Percentiles rank a stretch among this genome's conserved stretches.
Evolutionary conservation across 1,140 invertebrate species (phyloP).

Genomic region (Musca vetustissima): DNA sequence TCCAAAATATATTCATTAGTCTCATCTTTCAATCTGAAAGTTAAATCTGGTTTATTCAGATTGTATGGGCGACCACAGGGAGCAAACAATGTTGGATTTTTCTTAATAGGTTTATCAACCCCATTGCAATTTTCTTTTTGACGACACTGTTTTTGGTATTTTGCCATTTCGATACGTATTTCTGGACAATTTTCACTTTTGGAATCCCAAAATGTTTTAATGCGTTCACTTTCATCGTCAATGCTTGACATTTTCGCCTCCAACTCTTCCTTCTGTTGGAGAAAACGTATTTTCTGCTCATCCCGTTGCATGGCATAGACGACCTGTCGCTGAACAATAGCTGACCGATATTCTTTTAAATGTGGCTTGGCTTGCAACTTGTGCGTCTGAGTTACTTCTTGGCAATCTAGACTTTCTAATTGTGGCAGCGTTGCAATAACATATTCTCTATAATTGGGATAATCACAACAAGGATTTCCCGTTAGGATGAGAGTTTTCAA

Average conservation of each 20-base stretch:
- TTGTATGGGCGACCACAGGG: slow-evolving; percentile 80
- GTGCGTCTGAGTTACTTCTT: slow-evolving; percentile 75
- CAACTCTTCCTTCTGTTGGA: slow-evolving; percentile 54
- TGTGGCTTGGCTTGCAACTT: slow-evolving; percentile 73
- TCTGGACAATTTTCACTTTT: slow-evolving; percentile 76
- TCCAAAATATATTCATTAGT: slow-evolving; percentile 65
- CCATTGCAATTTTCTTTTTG: slow-evolving; percentile 53
- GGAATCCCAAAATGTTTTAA: slow-evolving; percentile 70
- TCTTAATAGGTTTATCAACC: slow-evolving; percentile 44
- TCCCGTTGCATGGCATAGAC: slow-evolving; percentile 59
- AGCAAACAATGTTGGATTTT: slow-evolving; percentile 55
- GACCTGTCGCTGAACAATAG: slow-evolving; percentile 64
- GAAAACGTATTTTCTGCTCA: slow-evolving; percentile 61
- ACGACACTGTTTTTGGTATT: slow-evolving; percentile 55
- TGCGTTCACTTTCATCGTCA: slow-evolving; percentile 59
- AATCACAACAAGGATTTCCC: slow-evolving; percentile 73
- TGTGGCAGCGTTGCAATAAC: slow-evolving; percentile 80
- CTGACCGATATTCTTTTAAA: slow-evolving; percentile 57
- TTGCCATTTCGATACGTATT: slow-evolving; percentile 68
- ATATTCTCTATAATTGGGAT: slow-evolving; percentile 82
- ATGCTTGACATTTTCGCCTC: slow-evolving; percentile 55
- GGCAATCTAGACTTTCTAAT: slow-evolving; percentile 74
- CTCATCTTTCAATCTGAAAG: slow-evolving; percentile 73
- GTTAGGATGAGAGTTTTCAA: slow-evolving; percentile 67
- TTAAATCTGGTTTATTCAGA: slow-evolving; percentile 81